Percentiles rank a stretch among this genome's conserved stretches.
Conservation (phyloP, 2,113 vertebrate genomes). For the Siniperca chuatsi region DNA sequence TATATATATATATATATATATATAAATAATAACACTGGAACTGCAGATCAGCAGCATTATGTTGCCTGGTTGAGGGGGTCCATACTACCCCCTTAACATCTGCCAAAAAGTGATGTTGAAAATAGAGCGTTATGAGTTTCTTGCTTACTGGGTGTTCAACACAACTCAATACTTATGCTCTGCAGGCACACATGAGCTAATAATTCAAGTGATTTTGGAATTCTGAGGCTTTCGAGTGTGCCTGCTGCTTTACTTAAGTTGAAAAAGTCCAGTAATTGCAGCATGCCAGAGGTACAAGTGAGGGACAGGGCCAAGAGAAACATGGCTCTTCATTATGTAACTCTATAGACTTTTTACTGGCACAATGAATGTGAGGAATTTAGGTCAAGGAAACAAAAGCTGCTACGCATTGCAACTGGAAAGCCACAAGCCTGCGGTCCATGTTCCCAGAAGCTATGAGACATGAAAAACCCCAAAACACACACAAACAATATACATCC, state of each 20-base stretch:
- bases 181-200: neutral
- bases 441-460: conserved; percentile 71
- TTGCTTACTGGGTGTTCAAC: conserved; percentile 4
- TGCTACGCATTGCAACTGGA: conserved; percentile 43
- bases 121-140: conserved; percentile 8
- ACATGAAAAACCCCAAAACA: conserved; percentile 52
- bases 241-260: conserved; percentile 40
- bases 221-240: neutral
- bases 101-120: conserved; percentile 27
- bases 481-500: conserved; percentile 35
- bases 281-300: conserved; percentile 25
- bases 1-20: no score
- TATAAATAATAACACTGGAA: conserved; percentile 45
- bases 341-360: conserved; percentile 69
- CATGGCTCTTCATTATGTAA: conserved; percentile 71
- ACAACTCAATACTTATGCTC: neutral
- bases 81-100: conserved; percentile 28
- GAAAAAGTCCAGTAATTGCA: conserved; percentile 37
- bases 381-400: conserved; percentile 82
- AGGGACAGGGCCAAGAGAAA: conserved; percentile 44
- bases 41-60: conserved; percentile 57
- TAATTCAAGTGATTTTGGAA: conserved; percentile 13
- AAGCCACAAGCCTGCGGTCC: conserved; percentile 72
- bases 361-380: conserved; percentile 79
- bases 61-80: conserved; percentile 26